These are phyloP conservation scores for Anthopleura sola DNA, from an alignment of 64 coral and sea anemone species.

Conservation along the genomic window DNA sequence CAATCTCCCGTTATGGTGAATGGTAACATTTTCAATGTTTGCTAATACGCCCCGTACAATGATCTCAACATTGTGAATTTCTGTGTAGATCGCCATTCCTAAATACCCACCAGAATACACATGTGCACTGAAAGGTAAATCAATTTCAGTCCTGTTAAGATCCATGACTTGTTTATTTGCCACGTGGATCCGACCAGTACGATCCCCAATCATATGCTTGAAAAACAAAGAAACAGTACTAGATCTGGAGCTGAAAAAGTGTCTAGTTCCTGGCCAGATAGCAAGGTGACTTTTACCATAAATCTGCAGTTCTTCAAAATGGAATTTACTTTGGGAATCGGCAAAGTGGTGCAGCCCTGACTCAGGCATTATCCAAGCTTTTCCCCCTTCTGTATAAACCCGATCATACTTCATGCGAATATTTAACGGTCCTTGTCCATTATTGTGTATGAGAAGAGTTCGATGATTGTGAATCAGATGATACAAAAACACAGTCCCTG, in stretches of 20 bases:
- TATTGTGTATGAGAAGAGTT: slow-evolving; percentile 78
- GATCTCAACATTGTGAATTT: slow-evolving; percentile 84
- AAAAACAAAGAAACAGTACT: slow-evolving; percentile 84
- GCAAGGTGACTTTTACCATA: slow-evolving; percentile 71
- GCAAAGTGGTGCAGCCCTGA: slow-evolving; percentile 92
- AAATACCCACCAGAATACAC: slow-evolving; percentile 83
- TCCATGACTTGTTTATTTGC: slow-evolving; percentile 73
- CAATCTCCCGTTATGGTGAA: slow-evolving; percentile 71
- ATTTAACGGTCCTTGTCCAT: slow-evolving; percentile 66
- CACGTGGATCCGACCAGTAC: slow-evolving; percentile 83
- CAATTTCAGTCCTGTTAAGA: slow-evolving; percentile 81
- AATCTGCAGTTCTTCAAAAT: slow-evolving; percentile 91
- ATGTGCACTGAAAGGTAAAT: slow-evolving; percentile 90
- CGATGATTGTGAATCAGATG: slow-evolving; percentile 84
- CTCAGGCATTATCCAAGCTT: slow-evolving; percentile 94
- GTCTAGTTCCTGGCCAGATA: slow-evolving; percentile 66
- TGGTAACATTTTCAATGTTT: slow-evolving; percentile 70
- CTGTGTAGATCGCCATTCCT: slow-evolving; percentile 64
- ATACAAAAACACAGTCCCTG: slow-evolving; percentile 90
- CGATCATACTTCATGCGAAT: slow-evolving; percentile 79
- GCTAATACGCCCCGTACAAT: slow-evolving; percentile 86
- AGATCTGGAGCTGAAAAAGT: slow-evolving; percentile 26
- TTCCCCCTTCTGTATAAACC: slow-evolving; percentile 72
- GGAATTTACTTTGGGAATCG: slow-evolving; percentile 60
- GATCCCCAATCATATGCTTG: slow-evolving; percentile 91